Percentiles rank a stretch among this genome's conserved stretches.
Evolutionary conservation across 2,113 vertebrate species (phyloP).

Genomic region (Phrynosoma platyrhinos): DNA sequence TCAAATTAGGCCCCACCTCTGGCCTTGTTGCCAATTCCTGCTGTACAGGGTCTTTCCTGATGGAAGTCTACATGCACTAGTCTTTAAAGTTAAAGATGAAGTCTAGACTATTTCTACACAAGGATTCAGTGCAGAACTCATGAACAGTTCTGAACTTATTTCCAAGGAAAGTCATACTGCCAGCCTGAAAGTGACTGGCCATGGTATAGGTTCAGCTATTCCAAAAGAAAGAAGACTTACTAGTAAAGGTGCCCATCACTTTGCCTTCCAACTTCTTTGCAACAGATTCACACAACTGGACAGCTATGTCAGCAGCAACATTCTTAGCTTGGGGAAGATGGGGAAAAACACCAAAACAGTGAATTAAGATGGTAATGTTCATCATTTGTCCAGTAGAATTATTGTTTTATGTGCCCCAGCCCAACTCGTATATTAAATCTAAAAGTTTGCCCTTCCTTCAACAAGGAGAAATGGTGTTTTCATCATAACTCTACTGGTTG

Average conservation of each 20-base stretch:
- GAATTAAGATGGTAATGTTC: neutral
- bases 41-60: neutral
- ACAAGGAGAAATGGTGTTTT: neutral
- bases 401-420: rapidly evolving
- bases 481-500: neutral
- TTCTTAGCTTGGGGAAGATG: conserved; percentile 87
- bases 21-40: too few species aligned
- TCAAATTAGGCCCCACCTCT: too few species aligned
- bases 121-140: neutral
- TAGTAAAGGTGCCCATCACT: conserved; percentile 99
- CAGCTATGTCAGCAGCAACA: conserved; percentile 94
- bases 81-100: neutral
- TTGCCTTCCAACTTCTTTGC: conserved; percentile 98
- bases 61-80: neutral
- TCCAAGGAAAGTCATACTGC: neutral
- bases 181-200: too few species aligned
- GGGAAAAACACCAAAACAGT: neutral
- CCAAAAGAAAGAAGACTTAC: conserved; percentile 81
- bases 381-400: rapidly evolving
- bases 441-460: neutral
- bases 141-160: neutral
- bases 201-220: rapidly evolving
- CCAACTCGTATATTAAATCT: neutral
- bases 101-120: neutral
- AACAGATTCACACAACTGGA: conserved; percentile 94